A percentile compares a stretch with the other conserved stretches of the same genome.
Conservation (phyloP, 2,888 invertebrate species). For the Augochlorella aurata region DNA sequence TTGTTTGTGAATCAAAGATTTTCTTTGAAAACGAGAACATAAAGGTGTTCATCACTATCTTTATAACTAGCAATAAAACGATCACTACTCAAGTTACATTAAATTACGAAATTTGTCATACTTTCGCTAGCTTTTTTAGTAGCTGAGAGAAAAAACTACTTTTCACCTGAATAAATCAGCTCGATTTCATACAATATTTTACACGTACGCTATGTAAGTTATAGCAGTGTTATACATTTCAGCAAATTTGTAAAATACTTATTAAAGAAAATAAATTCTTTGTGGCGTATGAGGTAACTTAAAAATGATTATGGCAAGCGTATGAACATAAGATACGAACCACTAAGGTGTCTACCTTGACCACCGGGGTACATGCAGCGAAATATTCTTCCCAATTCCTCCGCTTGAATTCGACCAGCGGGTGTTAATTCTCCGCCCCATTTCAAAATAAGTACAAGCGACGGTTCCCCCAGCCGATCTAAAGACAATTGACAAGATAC, state of each 20-base stretch:
- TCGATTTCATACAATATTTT: slow-evolving; percentile 23
- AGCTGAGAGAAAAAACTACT: not conserved
- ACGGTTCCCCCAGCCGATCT: slow-evolving; percentile 95
- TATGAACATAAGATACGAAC: slow-evolving; percentile 84
- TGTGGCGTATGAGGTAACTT: slow-evolving; percentile 54
- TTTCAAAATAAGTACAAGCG: slow-evolving; percentile 97
- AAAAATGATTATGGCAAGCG: slow-evolving; percentile 69
- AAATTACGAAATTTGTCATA: not conserved
- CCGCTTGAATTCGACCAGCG: slow-evolving; percentile 98
- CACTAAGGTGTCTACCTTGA: slow-evolving; percentile 93
- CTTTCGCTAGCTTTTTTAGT: not conserved
- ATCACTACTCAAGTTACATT: slow-evolving; percentile 12
- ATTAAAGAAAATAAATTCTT: slow-evolving; percentile 48
- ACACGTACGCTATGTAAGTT: slow-evolving; percentile 30
- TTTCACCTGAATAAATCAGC: not conserved
- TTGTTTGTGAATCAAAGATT: slow-evolving; percentile 63
- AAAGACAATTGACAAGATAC: slow-evolving; percentile 59
- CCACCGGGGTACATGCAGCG: slow-evolving; percentile 99
- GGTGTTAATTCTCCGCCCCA: slow-evolving; percentile 99
- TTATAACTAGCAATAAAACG: slow-evolving; percentile 32
- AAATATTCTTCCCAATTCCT: slow-evolving; percentile 98
- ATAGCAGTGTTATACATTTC: slow-evolving; percentile 48
- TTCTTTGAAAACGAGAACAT: slow-evolving; percentile 12
- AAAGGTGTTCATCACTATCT: slow-evolving; percentile 27
- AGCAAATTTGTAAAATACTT: slow-evolving; percentile 51